A percentile compares a stretch with the other conserved stretches of the same genome.
Conservation (phyloP, 1,140 invertebrate genomes). For the Philaenus spumarius region DNA sequence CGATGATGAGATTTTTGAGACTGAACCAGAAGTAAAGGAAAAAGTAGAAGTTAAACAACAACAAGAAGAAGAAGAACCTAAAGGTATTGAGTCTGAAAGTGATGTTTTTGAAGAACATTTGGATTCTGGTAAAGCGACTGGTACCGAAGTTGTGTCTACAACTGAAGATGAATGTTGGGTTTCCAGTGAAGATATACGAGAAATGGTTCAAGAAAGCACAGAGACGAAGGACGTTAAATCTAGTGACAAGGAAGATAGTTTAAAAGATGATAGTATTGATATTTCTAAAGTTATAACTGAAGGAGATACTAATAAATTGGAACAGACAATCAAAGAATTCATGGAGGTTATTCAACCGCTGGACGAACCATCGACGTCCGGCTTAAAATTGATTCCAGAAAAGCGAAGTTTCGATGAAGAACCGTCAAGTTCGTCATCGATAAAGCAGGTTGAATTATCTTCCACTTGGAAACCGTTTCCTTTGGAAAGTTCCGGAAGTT, state of each 20-base stretch:
- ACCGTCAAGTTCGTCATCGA: conserved; percentile 27
- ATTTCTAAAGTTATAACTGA: conserved; percentile 4
- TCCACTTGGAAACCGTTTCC: conserved; percentile 75
- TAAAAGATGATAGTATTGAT: conserved; percentile 13
- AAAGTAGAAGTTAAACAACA: conserved; percentile 11
- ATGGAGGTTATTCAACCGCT: conserved; percentile 18
- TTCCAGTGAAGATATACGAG: conserved; percentile 18
- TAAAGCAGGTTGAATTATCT: conserved; percentile 26
- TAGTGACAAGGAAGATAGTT: neutral
- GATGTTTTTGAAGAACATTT: conserved; percentile 23
- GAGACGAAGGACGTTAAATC: conserved; percentile 19
- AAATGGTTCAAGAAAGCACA: conserved; percentile 31
- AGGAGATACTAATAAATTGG: conserved; percentile 9
- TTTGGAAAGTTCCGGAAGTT: conserved; percentile 69
- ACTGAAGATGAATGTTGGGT: conserved; percentile 33
- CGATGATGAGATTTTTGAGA: conserved; percentile 31
- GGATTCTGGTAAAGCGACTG: conserved; percentile 40
- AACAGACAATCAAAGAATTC: conserved; percentile 15
- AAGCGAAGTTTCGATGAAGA: conserved; percentile 34
- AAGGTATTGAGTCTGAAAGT: conserved; percentile 7
- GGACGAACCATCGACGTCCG: conserved; percentile 19
- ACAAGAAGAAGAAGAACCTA: conserved; percentile 1
- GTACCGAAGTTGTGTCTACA: conserved; percentile 38
- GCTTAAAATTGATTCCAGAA: conserved; percentile 27
- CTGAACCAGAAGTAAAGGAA: conserved; percentile 10